Evolutionary conservation across 92 coral and sea anemone genomes (phyloP).

Genomic region (Desmophyllum pertusum): DNA sequence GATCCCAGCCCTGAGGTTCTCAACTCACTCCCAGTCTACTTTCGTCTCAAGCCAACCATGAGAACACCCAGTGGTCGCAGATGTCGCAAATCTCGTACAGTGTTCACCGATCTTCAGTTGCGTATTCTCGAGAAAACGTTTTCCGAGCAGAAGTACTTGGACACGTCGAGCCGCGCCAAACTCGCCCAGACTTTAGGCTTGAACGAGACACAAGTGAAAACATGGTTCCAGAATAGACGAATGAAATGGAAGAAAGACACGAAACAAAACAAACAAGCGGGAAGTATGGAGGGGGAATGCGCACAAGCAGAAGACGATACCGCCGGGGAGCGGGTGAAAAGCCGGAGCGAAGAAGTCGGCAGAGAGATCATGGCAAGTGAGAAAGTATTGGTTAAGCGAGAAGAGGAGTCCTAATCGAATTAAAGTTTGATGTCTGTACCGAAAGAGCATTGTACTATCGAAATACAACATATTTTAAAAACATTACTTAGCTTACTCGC

Average conservation of each 20-base stretch:
- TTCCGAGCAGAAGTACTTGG: constrained; percentile 94
- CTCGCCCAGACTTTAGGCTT: constrained; percentile 98
- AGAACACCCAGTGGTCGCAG: constrained; percentile 97
- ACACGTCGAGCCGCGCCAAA: constrained; percentile 94
- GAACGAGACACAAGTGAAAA: constrained; percentile 94
- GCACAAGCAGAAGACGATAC: constrained; percentile 9
- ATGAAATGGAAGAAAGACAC: constrained; percentile 84
- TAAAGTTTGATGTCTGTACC: not conserved
- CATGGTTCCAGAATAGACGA: constrained; percentile 81
- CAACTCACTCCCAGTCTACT: constrained; percentile 95
- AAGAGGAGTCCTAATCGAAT: not conserved
- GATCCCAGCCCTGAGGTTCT: constrained; percentile 98
- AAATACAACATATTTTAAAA: not conserved
- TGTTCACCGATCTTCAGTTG: constrained; percentile 95
- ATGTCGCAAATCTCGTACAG: constrained; percentile 98
- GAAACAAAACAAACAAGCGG: constrained; percentile 43
- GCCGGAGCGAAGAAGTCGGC: not conserved
- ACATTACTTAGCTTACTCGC: not conserved
- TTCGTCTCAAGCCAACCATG: constrained; percentile 94
- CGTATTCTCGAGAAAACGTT: constrained; percentile 95
- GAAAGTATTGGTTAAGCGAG: constrained; percentile 6
- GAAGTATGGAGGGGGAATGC: constrained; percentile 24
- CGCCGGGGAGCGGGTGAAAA: constrained; percentile 4
- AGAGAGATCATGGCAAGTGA: constrained; percentile 5
- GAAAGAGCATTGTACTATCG: not conserved